Conservation (phyloP, 2,888 invertebrate genomes). For the Apotomis betuletana region DNA sequence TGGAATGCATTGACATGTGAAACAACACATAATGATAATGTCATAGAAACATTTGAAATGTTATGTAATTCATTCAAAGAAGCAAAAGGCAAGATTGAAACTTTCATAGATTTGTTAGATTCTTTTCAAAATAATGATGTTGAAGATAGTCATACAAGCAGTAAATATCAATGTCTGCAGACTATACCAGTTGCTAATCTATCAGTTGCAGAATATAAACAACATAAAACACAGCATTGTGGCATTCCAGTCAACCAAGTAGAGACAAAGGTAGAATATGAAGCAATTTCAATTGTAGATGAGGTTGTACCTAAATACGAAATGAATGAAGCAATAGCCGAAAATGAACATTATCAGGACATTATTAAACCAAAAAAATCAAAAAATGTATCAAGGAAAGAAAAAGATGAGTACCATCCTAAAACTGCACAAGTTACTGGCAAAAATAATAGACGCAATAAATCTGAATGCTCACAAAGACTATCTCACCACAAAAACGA, state of each 20-base stretch:
- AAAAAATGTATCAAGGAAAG: not conserved
- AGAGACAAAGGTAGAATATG: not conserved
- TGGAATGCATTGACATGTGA: conserved; percentile 54
- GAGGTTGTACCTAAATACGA: not conserved
- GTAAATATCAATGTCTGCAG: conserved; percentile 6
- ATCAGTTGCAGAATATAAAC: conserved; percentile 20
- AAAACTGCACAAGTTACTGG: conserved; percentile 8
- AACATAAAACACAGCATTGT: conserved; percentile 3
- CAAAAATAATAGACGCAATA: conserved; percentile 25
- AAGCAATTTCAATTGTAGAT: not conserved
- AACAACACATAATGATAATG: conserved; percentile 42
- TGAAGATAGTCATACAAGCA: not conserved
- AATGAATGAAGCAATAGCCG: not conserved
- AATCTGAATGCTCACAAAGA: conserved; percentile 7
- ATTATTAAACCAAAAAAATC: not conserved
- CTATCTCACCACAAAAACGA: not conserved
- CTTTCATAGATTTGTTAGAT: conserved; percentile 60
- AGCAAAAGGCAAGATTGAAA: conserved; percentile 49
- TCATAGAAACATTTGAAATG: conserved; percentile 52
- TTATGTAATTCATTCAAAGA: conserved; percentile 55
- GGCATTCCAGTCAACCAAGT: not conserved
- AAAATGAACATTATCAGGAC: not conserved
- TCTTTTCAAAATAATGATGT: conserved; percentile 54
- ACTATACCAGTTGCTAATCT: conserved; percentile 6
- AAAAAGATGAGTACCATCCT: conserved; percentile 11